phyloP scores from a whole-genome alignment of 2,888 invertebrate species.

The Liposcelis brunnea region DNA sequence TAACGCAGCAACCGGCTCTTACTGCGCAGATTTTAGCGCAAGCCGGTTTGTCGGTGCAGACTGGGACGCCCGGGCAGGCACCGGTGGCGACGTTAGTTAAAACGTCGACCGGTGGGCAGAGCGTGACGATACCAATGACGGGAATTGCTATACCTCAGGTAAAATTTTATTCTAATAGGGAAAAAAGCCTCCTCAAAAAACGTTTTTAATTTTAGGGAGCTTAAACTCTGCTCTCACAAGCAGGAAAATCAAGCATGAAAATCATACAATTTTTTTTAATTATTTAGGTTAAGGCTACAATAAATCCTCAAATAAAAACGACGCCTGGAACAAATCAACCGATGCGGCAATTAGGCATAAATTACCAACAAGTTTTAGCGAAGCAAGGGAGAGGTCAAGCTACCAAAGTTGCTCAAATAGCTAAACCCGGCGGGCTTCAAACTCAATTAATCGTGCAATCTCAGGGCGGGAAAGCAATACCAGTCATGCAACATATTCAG shows the following conservation, averaged over 20 bases:
- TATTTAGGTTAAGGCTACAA: constrained; percentile 17
- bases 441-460: constrained; percentile 56
- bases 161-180: too few relatives aligned
- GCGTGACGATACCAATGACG: constrained; percentile 35
- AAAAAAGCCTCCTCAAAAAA: too few relatives aligned
- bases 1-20: constrained; percentile 18
- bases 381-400: not conserved
- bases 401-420: constrained; percentile 14
- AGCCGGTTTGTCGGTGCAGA: constrained; percentile 27
- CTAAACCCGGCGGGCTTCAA: constrained; percentile 31
- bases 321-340: constrained; percentile 38
- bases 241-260: constrained; percentile 4
- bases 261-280: constrained; percentile 7
- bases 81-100: constrained; percentile 47
- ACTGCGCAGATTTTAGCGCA: constrained; percentile 38
- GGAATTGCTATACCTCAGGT: constrained; percentile 31
- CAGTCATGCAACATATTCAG: constrained; percentile 53
- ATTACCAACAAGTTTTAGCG: constrained; percentile 35
- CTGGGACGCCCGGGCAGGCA: constrained; percentile 22
- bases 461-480: constrained; percentile 33
- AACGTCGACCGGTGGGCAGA: constrained; percentile 27
- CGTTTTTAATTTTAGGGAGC: too few relatives aligned
- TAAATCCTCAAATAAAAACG: constrained; percentile 30
- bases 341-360: constrained; percentile 44
- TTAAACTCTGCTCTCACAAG: too few relatives aligned